Conservation (phyloP, 2,113 vertebrate genomes). For the Ivindomyrus marchei region DNA sequence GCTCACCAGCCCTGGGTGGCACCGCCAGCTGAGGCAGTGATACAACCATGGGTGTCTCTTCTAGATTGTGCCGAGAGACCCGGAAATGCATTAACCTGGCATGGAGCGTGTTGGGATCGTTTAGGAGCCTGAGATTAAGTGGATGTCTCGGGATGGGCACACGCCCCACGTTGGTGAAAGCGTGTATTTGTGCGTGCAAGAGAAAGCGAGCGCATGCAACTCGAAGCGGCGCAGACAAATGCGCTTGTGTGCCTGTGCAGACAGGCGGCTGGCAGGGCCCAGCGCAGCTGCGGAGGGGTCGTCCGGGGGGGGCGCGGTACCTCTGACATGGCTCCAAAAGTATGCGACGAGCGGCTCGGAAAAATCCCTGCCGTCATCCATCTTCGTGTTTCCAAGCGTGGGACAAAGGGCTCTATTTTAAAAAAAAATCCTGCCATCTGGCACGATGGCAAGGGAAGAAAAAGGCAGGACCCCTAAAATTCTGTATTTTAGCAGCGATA, state of each 20-base stretch:
- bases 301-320: too few relatives aligned
- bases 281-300: background rate
- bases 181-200: background rate
- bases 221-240: background rate
- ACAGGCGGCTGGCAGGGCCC: background rate
- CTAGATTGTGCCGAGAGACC: background rate
- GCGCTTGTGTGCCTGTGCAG: constrained; percentile 1
- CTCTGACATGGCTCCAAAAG: background rate
- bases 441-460: background rate
- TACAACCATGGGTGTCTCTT: background rate
- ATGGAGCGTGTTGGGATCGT: background rate
- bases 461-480: background rate
- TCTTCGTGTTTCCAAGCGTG: background rate
- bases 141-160: background rate
- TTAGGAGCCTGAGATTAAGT: background rate
- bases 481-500: background rate
- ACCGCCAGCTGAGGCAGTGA: background rate
- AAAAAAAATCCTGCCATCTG: background rate
- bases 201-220: background rate
- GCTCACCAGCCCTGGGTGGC: background rate
- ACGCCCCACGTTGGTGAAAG: background rate
- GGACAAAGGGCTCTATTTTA: background rate
- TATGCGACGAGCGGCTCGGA: background rate
- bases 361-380: background rate
- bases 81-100: background rate